phyloP scores from a whole-genome alignment of 2,113 vertebrate species.

The Scomber japonicus region DNA sequence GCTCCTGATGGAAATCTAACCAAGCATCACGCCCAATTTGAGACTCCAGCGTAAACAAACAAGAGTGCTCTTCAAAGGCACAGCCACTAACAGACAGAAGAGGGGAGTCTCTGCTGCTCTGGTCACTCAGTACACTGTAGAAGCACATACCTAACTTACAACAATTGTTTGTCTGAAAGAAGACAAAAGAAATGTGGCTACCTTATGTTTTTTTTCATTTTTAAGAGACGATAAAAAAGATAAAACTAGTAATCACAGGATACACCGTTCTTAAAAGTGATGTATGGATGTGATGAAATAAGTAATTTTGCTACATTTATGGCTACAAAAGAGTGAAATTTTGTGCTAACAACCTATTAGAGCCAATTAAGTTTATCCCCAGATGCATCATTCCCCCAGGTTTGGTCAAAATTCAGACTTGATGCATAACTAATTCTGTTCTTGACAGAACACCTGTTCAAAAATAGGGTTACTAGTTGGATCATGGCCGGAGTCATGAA shows the following conservation, averaged over 20 bases:
- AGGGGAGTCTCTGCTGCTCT: constrained; percentile 24
- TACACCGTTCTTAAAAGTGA: too few relatives aligned
- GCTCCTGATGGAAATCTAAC: constrained; percentile 80
- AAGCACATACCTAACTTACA: background rate
- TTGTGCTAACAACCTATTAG: background rate
- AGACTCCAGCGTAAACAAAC: constrained; percentile 77
- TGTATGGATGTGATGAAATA: too few relatives aligned
- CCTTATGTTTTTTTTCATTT: too few relatives aligned
- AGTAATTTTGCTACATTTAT: background rate
- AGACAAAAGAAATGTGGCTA: background rate
- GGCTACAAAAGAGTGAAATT: background rate
- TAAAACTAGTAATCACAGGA: too few relatives aligned
- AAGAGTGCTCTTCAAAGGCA: constrained; percentile 70
- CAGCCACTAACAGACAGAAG: constrained; percentile 30
- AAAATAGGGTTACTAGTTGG: too few relatives aligned
- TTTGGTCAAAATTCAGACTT: constrained; percentile 1
- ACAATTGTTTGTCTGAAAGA: background rate
- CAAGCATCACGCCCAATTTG: constrained; percentile 74
- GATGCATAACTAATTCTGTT: too few relatives aligned
- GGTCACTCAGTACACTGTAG: background rate
- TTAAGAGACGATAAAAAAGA: too few relatives aligned
- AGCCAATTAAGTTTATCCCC: background rate
- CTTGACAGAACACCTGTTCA: too few relatives aligned
- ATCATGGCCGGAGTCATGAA: too few relatives aligned
- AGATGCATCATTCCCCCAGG: background rate